A percentile compares a stretch with the other conserved stretches of the same genome.
Conservation (phyloP, 1,140 invertebrate species). For the Zaprionus ornatus region DNA sequence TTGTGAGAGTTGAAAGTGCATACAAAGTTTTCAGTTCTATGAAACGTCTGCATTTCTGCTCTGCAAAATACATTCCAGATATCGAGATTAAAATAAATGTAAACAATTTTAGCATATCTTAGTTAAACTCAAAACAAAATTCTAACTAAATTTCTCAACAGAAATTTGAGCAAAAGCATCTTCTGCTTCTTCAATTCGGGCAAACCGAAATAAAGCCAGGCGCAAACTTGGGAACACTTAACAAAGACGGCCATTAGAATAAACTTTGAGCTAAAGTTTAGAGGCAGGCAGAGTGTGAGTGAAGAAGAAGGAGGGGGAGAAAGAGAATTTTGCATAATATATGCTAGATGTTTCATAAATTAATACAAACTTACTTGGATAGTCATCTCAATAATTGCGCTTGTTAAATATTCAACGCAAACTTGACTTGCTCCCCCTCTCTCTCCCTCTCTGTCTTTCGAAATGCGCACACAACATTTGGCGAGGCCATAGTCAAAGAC, state of each 20-base stretch:
- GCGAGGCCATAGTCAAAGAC: neutral
- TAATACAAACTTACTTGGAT: constrained; percentile 56
- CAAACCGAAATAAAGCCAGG: neutral
- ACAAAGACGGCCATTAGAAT: constrained; percentile 30
- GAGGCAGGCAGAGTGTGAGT: too few species aligned
- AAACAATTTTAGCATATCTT: neutral
- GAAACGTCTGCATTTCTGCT: too few species aligned
- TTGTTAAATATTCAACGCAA: constrained; percentile 70
- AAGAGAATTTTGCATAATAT: constrained; percentile 39
- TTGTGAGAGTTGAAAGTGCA: neutral
- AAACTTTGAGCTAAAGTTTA: constrained; percentile 28
- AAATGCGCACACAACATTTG: constrained; percentile 56
- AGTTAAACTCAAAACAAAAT: neutral
- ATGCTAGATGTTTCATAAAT: constrained; percentile 43
- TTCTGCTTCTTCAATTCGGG: neutral
- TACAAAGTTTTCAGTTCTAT: neutral
- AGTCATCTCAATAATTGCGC: constrained; percentile 68
- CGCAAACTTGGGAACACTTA: constrained; percentile 2
- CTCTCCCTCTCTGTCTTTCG: neutral
- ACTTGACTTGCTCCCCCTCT: constrained; percentile 9
- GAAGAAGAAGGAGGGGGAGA: neutral
- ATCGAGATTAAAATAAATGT: neutral
- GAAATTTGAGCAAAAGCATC: neutral
- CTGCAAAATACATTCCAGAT: too few species aligned
- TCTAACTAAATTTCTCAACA: neutral